Base-by-base conservation (phyloP, 1,140 invertebrate species). In the Octopus sinensis region DNA sequence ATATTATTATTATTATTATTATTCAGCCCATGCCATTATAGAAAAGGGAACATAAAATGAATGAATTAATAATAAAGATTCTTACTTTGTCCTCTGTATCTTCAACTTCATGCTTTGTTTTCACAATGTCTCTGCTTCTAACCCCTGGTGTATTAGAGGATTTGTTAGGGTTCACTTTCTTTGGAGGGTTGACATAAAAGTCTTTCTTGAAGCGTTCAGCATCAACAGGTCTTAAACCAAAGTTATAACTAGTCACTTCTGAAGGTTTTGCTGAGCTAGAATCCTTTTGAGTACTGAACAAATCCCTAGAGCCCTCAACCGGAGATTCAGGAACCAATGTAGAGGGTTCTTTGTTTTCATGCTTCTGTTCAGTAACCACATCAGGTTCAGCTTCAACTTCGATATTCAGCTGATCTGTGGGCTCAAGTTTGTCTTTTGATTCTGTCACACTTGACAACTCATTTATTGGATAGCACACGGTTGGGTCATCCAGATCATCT, bases 151-250 rank as follows among this genome's bases (percentile, higher is more conserved):
- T 43, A 43, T 43, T 43, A 43, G 30, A 43, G 30, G 30, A 3
- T 43, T 43, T 43, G 30, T 43, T 43, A 43, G 30, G 30, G 30
- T 43, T 43, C 30, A 3, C 30, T 43, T 43, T 43, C 3, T 43
- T 43, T 43, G 76, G 71, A 6, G 12, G 13, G 54, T 81, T 78
- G 6, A 84, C 78, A 71, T 83, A 83, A 80, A 84, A 87, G 75
- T 87, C 86, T 52, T 86, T 81, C 12, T 79, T 78, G 76, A 87
- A 87, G 7, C 81, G 79, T 76, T 81, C 76, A 10, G 54, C 23
- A 68, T 85, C 81, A 54, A 85, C 62, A n/a, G 81, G 79, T 53
- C 86, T 86, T 4, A 84, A 81, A 43, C 86, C 84, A 82, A 83
- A 86, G 68, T 86, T 84, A 5, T 85, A 56, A 7, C 78, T 71